A percentile compares a stretch with the other conserved stretches of the same genome.
Evolutionary conservation across 2,888 invertebrate species (phyloP).

Genomic region (Gordius sp.): DNA sequence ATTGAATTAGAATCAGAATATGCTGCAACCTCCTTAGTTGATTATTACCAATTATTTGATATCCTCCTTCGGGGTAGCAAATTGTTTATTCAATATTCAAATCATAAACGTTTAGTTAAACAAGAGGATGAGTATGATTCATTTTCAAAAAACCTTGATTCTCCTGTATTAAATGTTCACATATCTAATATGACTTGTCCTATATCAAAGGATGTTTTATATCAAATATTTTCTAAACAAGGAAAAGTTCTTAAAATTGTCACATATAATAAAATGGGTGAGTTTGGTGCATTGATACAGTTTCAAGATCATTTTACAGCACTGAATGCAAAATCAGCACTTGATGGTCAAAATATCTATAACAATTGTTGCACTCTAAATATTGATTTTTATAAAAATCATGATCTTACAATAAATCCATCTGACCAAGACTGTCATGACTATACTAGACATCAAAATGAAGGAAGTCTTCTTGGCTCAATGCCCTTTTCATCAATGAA

Average conservation of each 20-base stretch:
- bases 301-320: neutral
- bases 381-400: conserved; percentile 4
- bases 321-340: neutral
- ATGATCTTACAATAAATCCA: neutral
- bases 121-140: neutral
- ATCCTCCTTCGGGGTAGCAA: neutral
- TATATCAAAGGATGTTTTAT: conserved; percentile 4
- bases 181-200: conserved; percentile 4
- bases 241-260: conserved; percentile 11
- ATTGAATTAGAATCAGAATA: conserved; percentile 8
- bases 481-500: too few relatives aligned
- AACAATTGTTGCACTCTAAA: conserved; percentile 12
- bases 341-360: conserved; percentile 3
- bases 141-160: neutral
- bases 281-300: conserved; percentile 3
- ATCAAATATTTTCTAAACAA: conserved; percentile 10
- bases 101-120: neutral
- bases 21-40: neutral
- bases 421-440: neutral
- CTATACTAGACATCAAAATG: neutral
- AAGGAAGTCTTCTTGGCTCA: neutral
- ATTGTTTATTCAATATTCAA: neutral
- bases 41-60: conserved; percentile 1
- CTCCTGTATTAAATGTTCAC: neutral
- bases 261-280: conserved; percentile 7